phyloP scores from a whole-genome alignment of 2,888 invertebrate genomes.

The Oxycera nigricornis region DNA sequence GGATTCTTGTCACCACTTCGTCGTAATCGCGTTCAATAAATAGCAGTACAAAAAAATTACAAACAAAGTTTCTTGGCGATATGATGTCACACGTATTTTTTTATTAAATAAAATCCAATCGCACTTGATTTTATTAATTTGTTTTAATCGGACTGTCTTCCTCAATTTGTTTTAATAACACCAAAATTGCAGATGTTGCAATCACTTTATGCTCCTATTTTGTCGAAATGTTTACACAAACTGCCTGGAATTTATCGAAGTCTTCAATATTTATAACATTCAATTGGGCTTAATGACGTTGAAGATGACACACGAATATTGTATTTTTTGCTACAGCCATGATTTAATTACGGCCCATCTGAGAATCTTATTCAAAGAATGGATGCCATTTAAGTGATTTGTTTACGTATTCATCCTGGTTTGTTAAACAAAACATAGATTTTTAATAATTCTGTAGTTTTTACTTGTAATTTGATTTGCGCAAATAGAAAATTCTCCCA shows the following conservation, averaged over 20 bases:
- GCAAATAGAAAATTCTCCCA: too few species aligned
- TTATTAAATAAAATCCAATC: background rate
- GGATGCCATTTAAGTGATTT: too few species aligned
- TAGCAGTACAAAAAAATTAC: background rate
- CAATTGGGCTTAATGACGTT: background rate
- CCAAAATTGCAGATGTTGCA: background rate
- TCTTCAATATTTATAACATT: slow-evolving; percentile 34
- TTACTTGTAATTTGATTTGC: background rate
- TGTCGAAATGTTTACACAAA: slow-evolving; percentile 16
- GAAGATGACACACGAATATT: background rate
- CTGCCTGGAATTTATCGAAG: slow-evolving; percentile 29
- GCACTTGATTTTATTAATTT: background rate
- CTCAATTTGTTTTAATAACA: too few species aligned
- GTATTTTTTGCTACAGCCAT: too few species aligned
- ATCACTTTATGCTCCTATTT: background rate
- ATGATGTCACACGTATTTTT: background rate
- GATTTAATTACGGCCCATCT: too few species aligned
- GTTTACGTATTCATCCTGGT: background rate
- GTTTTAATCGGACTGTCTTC: too few species aligned
- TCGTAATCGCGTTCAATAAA: slow-evolving; percentile 10
- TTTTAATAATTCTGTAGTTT: background rate
- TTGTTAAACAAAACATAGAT: background rate
- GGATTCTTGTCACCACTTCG: too few species aligned
- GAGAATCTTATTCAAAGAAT: too few species aligned
- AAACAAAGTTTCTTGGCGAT: background rate